These are phyloP conservation scores for Lasioglossum baleicum DNA, from an alignment of 1,140 invertebrate genomes.

Conservation along the genomic window DNA sequence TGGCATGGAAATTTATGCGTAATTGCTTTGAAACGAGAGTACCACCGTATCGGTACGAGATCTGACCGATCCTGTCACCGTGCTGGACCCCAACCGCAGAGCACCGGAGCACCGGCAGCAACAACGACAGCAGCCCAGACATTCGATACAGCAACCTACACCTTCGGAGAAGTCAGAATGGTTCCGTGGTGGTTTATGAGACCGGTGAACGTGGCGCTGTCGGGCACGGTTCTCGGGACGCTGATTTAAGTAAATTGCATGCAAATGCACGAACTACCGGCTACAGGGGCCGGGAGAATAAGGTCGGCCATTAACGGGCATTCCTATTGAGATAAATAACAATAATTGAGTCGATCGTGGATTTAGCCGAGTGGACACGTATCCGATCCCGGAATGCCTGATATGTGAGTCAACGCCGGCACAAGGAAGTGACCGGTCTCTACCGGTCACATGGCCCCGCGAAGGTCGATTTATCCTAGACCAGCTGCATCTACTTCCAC, in stretches of 20 bases:
- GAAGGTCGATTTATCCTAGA: conserved; percentile 2
- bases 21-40: conserved; percentile 56
- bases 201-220: conserved; percentile 49
- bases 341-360: conserved; percentile 55
- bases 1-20: conserved; percentile 45
- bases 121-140: conserved; percentile 15
- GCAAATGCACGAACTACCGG: conserved; percentile 63
- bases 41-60: conserved; percentile 51
- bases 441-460: no score
- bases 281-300: conserved; percentile 54
- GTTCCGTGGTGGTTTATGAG: conserved; percentile 57
- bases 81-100: conserved; percentile 5
- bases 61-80: conserved; percentile 57
- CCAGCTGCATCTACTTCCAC: not conserved
- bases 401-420: conserved; percentile 1
- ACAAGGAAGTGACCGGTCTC: conserved; percentile 40
- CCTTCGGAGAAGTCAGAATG: conserved; percentile 52
- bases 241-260: conserved; percentile 69
- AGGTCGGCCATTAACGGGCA: conserved; percentile 61
- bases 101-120: conserved; percentile 9
- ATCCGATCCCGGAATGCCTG: conserved; percentile 30
- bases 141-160: conserved; percentile 51
- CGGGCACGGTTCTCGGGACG: conserved; percentile 40
- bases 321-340: conserved; percentile 60
- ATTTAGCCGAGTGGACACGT: conserved; percentile 47